These are phyloP conservation scores for Astropecten irregularis DNA, from an alignment of 53 echinoderm and acorn worm species.

Conservation along the genomic window DNA sequence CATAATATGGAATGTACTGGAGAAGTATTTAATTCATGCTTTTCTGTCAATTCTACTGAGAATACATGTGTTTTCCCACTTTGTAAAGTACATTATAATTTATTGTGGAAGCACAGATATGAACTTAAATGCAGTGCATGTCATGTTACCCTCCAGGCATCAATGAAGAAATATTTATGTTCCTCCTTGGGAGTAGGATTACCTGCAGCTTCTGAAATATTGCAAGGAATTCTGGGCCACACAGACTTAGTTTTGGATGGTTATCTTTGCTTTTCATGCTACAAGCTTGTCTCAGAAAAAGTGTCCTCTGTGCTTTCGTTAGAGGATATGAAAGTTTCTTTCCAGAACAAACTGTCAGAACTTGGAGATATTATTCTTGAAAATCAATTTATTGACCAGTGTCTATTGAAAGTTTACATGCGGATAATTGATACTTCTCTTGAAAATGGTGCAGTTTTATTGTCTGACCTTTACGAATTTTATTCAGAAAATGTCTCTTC, in stretches of 20 bases:
- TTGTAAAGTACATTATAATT: constrained; percentile 22
- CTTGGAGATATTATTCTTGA: neutral
- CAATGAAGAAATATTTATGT: constrained; percentile 20
- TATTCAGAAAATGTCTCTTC: neutral
- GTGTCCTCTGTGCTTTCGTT: constrained; percentile 8
- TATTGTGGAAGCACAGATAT: neutral
- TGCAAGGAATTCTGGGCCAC: constrained; percentile 4
- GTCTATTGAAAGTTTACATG: constrained; percentile 23
- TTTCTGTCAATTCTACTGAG: neutral
- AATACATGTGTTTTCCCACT: constrained; percentile 3
- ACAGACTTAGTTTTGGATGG: neutral
- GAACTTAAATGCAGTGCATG: constrained; percentile 11
- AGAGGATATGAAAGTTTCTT: constrained; percentile 10
- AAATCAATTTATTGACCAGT: constrained; percentile 23
- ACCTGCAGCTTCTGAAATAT: constrained; percentile 18
- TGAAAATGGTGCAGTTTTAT: neutral
- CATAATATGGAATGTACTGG: constrained; percentile 21
- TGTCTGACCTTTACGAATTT: constrained; percentile 18
- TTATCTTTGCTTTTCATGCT: constrained; percentile 30
- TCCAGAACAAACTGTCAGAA: neutral
- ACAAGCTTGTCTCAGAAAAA: constrained; percentile 2
- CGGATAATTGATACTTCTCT: constrained; percentile 7
- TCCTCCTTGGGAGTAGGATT: constrained; percentile 13
- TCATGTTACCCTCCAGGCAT: neutral
- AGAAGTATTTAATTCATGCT: constrained; percentile 12